Evolutionary conservation across 1,140 invertebrate species (phyloP), one percentile per base, ranked within the genome.

Genomic region (Choristoneura fumiferana): DNA sequence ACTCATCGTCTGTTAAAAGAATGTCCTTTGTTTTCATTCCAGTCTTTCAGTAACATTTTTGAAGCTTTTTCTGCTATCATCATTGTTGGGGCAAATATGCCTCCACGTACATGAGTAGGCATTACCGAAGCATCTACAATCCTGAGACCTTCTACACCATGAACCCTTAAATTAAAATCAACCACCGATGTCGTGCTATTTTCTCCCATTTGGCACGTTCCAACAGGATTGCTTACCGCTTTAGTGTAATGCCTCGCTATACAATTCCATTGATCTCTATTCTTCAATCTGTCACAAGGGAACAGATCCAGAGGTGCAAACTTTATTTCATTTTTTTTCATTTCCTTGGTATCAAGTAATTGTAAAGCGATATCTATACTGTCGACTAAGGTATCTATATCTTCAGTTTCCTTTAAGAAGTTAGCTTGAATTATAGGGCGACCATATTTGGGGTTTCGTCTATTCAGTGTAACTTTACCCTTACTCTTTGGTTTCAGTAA

Each of bases 361-460:
- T 89, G 84, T 53, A 89, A 71, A 0, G 90, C 93, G 39, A 96
- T 94, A 77, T 96, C 96, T 0, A 95, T 94, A 1, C 95, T 95
- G 79, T 97, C 96, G 1, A 97, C 92, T 14, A 97, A 76, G 0
- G 93, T 93, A 35, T 93, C 92, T 73, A 96, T 91, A 72, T 98
- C 96, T 35, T 94, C 91, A 0, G 93, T 91, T 60, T 97, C 94
- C n/a, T 92, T 92, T 40, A 98, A 92, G 62, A 98, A 97, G 76
- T 97, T 98, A 0, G 98, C 96, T 83, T 97, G 95, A 56, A 99
- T 96, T 1, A 96, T 87, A 0, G 98, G 98, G 72, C 96, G 94
- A 60, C 97, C 94, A 63, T 72, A 94, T 94, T 29, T 87, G 5
- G 98, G 98, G 87, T 98, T 95, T 36, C 92, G 92, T 60, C 93